Conservation (phyloP, 2,888 invertebrate genomes). For the Cheilosia pagana region DNA sequence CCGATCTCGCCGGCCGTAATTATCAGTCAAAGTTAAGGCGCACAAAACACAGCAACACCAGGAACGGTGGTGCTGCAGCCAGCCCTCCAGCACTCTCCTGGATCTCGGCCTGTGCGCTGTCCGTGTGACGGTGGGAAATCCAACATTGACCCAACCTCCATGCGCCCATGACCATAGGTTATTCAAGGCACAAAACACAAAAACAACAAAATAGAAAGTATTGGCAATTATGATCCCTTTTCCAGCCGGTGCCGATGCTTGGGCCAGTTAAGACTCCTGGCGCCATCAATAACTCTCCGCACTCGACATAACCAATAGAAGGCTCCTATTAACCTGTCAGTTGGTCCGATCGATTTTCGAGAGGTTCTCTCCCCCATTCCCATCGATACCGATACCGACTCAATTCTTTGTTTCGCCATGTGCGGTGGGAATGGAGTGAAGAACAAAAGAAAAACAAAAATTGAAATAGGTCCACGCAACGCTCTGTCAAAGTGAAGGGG, state of each 20-base stretch:
- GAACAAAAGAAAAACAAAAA: slow-evolving; percentile 2
- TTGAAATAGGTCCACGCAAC: slow-evolving; percentile 9
- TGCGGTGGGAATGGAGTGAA: slow-evolving; percentile 30
- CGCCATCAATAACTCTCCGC: slow-evolving; percentile 72
- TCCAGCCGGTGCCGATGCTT: slow-evolving; percentile 51
- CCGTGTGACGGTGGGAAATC: slow-evolving; percentile 34
- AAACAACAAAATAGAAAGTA: slow-evolving; percentile 56
- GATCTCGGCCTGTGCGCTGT: neutral
- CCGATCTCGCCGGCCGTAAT: slow-evolving; percentile 47
- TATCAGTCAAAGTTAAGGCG: slow-evolving; percentile 59
- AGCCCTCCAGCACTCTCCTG: slow-evolving; percentile 16
- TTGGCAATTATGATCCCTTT: slow-evolving; percentile 75
- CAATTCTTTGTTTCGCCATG: slow-evolving; percentile 49
- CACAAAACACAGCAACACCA: slow-evolving; percentile 19
- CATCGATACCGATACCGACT: slow-evolving; percentile 2
- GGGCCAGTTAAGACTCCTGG: slow-evolving; percentile 70
- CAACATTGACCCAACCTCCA: slow-evolving; percentile 57
- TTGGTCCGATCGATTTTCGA: slow-evolving; percentile 72
- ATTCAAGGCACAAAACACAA: slow-evolving; percentile 10
- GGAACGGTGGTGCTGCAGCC: slow-evolving; percentile 2
- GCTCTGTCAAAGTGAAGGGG: slow-evolving; percentile 41
- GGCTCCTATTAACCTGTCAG: slow-evolving; percentile 74
- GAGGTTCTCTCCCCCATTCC: slow-evolving; percentile 50
- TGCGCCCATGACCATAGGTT: slow-evolving; percentile 37
- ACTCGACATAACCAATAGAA: slow-evolving; percentile 56